phyloP scores from a whole-genome alignment of 2,888 invertebrate genomes.

The Crematogaster levior region DNA sequence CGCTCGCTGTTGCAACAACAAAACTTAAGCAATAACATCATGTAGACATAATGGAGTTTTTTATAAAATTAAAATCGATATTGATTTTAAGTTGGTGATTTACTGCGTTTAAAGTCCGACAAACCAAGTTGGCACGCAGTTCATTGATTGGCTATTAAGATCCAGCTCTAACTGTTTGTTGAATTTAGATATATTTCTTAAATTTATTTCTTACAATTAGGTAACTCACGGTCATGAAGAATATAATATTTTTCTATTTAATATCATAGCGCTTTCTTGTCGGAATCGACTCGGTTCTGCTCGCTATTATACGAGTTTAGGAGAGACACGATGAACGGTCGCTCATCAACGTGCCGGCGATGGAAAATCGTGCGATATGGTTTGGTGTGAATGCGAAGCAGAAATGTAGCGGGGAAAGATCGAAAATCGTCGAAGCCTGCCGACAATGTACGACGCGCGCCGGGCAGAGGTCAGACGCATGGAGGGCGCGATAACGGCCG shows the following conservation, averaged over 20 bases:
- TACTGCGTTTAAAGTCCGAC: too few species aligned
- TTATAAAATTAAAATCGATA: too few species aligned
- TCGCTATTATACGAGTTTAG: constrained; percentile 37
- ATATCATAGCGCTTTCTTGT: constrained; percentile 13
- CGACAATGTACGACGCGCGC: constrained; percentile 51
- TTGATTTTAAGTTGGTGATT: too few species aligned
- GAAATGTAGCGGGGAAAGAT: not conserved
- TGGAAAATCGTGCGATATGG: not conserved
- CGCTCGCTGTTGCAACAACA: not conserved
- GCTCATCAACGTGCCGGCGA: not conserved
- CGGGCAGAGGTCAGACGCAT: constrained; percentile 57
- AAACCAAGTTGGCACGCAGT: too few species aligned
- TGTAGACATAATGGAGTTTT: too few species aligned
- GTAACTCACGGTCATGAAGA: too few species aligned
- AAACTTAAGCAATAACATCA: constrained; percentile 10
- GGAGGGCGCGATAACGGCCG: constrained; percentile 51
- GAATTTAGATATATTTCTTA: too few species aligned
- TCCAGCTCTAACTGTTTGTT: too few species aligned
- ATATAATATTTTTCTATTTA: not conserved
- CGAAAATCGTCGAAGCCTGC: constrained; percentile 45
- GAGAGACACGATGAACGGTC: constrained; percentile 4
- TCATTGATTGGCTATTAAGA: too few species aligned
- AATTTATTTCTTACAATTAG: too few species aligned
- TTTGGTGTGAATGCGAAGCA: not conserved
- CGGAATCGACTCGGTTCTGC: constrained; percentile 25